Conservation (phyloP, 2,113 vertebrate genomes). For the Menidia beryllina region DNA sequence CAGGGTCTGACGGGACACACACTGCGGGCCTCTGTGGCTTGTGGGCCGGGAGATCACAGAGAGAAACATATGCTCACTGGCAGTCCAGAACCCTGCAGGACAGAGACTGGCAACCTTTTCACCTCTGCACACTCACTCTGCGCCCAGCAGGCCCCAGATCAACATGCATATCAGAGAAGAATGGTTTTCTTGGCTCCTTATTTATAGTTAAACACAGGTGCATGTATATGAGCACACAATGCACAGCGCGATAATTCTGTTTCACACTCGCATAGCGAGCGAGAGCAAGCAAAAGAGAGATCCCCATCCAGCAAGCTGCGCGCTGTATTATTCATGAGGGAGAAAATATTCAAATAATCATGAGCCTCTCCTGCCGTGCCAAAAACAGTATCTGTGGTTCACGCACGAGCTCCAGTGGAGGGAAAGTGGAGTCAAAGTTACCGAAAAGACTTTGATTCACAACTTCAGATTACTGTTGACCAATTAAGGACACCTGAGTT, state of each 20-base stretch:
- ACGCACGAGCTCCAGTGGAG: constrained; percentile 21
- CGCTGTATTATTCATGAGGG: constrained; percentile 77
- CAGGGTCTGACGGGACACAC: constrained; percentile 72
- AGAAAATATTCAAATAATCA: constrained; percentile 79
- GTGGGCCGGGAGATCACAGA: constrained; percentile 90
- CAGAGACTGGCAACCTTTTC: constrained; percentile 90
- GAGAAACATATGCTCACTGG: constrained; percentile 95
- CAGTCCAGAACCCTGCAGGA: constrained; percentile 87
- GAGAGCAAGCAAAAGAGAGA: constrained; percentile 4
- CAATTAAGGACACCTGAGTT: neutral
- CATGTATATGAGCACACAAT: constrained; percentile 1
- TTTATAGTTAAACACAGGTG: constrained; percentile 45
- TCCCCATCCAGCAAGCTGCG: constrained; percentile 55
- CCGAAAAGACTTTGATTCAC: neutral
- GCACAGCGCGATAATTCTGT: neutral
- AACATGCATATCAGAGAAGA: constrained; percentile 5
- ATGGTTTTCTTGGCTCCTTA: neutral
- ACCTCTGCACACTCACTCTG: constrained; percentile 83
- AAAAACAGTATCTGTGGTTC: constrained; percentile 59
- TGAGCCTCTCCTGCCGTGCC: constrained; percentile 64
- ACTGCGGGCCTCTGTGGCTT: constrained; percentile 89
- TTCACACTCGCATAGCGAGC: neutral
- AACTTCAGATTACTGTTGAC: neutral
- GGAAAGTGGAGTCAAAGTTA: constrained; percentile 18
- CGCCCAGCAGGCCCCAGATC: constrained; percentile 27